Conservation (phyloP, 2,113 vertebrate genomes). For the Pipra filicauda region DNA sequence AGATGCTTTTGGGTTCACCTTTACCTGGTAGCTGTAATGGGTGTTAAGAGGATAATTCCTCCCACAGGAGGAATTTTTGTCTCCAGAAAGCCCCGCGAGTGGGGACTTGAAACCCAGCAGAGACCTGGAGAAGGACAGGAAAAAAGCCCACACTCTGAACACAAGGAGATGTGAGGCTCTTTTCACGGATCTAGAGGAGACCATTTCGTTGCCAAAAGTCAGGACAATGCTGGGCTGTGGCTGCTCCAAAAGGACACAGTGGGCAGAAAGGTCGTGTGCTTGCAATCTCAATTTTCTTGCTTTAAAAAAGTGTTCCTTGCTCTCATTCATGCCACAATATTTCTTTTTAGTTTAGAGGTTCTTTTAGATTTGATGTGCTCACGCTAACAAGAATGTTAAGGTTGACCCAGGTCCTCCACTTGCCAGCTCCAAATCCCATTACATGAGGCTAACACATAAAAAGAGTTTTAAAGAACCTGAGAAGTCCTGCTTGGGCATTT, state of each 20-base stretch:
- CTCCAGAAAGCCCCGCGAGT: accelerated
- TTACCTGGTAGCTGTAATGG: neutral
- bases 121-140: neutral
- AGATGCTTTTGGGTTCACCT: neutral
- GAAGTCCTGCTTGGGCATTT: neutral
- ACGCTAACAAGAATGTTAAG: neutral
- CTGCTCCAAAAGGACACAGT: neutral
- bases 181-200: neutral
- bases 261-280: neutral
- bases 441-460: neutral
- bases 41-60: neutral
- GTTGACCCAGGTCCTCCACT: neutral
- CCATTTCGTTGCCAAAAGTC: neutral
- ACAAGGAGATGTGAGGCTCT: neutral
- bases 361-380: neutral
- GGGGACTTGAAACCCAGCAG: neutral
- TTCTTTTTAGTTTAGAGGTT: neutral
- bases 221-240: neutral
- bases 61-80: neutral
- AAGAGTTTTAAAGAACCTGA: neutral
- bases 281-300: neutral
- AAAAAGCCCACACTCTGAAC: neutral
- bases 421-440: neutral
- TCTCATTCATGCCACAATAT: neutral
- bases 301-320: neutral